Conservation (phyloP, 2,888 invertebrate genomes). For the Eupithecia inturbata region DNA sequence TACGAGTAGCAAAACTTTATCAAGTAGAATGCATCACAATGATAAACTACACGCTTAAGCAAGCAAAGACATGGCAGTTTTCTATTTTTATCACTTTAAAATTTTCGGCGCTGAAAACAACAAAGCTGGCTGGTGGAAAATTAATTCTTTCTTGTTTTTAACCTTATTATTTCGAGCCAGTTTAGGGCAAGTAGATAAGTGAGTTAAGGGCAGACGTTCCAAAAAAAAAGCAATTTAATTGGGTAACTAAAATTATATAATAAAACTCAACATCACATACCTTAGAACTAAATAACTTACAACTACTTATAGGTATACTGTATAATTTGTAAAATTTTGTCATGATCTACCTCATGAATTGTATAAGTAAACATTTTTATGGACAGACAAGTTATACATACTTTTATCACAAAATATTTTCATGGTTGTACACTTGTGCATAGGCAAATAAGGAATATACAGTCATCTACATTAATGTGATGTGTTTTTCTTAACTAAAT, state of each 20-base stretch:
- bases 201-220: neutral
- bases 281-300: constrained; percentile 49
- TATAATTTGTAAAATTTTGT: constrained; percentile 39
- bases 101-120: too few species aligned
- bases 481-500: constrained; percentile 4
- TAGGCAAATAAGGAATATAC: neutral
- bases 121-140: too few species aligned
- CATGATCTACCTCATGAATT: constrained; percentile 32
- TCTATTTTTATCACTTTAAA: too few species aligned
- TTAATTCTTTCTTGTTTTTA: too few species aligned
- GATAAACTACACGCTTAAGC: too few species aligned
- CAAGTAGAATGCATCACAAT: too few species aligned
- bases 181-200: neutral
- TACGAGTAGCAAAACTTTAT: neutral
- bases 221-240: constrained; percentile 39
- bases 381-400: constrained; percentile 26
- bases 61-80: too few species aligned
- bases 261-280: constrained; percentile 77
- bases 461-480: constrained; percentile 1
- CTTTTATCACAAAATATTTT: constrained; percentile 34
- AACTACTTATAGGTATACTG: constrained; percentile 42
- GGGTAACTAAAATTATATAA: constrained; percentile 76
- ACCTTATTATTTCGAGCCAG: neutral
- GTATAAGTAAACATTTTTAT: constrained; percentile 36
- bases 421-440: neutral